Base-by-base conservation (phyloP, 2,888 invertebrate species). In the Pilophorus perplexus region DNA sequence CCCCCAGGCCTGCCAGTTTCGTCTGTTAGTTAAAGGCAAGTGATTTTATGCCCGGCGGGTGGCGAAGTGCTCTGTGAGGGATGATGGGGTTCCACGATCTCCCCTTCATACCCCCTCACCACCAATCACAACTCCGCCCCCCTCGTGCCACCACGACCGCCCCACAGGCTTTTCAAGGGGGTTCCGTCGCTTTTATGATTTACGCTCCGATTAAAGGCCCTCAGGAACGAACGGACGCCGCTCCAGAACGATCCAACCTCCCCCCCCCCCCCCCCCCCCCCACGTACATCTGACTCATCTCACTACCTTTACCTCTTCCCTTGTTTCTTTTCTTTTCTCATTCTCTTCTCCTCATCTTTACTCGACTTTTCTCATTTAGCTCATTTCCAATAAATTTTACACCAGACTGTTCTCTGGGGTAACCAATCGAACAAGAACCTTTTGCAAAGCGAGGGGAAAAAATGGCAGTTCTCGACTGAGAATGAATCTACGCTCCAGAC, bases 1-100 rank as follows among this genome's bases (percentile, higher is more conserved):
- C 27, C 62, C 44, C 46, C 59, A 14, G 10, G 28, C 18, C 55
- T 16, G 12, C 16, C 28, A 23, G 27, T 62, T 20, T 22, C 46
- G 20, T 44, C 28, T 28, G 27, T 44, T 62, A 62, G 62, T 46
- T 46, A 46, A 46, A 62, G 62, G 62, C 46, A 62, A 62, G 62
- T 62, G 62, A 62, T 62, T 62, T 48, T 62, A 62, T 48, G 62
- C 62, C 62, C 62, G 62, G 62, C 62, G 62, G 62, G 62, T 62
- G 62, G 62, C 62, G 62, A 62, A 62, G 62, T 62, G 46, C 62
- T 28, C 62, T 48, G 48, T 62, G 62, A 62, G 62, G 62, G 62
- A 62, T 62, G 62, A 62, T 62, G 62, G 28, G 10, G n/a, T 38
- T 37, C 38, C 55, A 18, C 48, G n/a, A 20, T 48, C 28, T 27